Conservation (phyloP, 2,113 vertebrate genomes). For the Mus spicilegus region DNA sequence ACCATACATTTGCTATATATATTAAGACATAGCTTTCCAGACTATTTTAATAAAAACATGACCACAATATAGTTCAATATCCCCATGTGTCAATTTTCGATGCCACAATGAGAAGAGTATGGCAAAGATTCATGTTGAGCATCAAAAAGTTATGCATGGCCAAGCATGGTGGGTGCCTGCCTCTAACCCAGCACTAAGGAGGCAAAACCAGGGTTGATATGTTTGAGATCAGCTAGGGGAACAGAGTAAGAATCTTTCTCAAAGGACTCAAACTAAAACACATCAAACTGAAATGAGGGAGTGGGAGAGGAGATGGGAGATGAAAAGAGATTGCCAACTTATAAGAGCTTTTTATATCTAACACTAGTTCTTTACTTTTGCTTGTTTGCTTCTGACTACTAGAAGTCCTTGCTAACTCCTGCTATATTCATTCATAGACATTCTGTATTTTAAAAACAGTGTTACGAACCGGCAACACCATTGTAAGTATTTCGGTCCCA, state of each 20-base stretch:
- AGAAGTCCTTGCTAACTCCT: background rate
- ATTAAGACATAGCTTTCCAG: conserved; percentile 17
- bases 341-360: background rate
- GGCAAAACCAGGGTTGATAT: background rate
- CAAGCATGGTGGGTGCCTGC: background rate
- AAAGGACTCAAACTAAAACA: background rate
- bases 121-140: background rate
- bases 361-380: background rate
- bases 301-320: too few species aligned
- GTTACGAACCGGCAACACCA: conserved; percentile 10
- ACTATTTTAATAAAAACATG: conserved; percentile 16
- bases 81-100: background rate
- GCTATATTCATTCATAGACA: background rate
- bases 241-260: background rate
- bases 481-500: conserved; percentile 38
- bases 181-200: background rate
- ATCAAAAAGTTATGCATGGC: conserved; percentile 1
- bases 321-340: background rate
- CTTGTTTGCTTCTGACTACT: background rate
- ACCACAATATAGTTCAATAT: background rate
- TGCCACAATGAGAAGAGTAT: background rate
- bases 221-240: background rate
- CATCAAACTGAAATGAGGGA: background rate
- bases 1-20: background rate
- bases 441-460: conserved; percentile 33